Evolutionary conservation across 2,113 vertebrate genomes (phyloP).

Genomic region (Anoura caudifer): DNA sequence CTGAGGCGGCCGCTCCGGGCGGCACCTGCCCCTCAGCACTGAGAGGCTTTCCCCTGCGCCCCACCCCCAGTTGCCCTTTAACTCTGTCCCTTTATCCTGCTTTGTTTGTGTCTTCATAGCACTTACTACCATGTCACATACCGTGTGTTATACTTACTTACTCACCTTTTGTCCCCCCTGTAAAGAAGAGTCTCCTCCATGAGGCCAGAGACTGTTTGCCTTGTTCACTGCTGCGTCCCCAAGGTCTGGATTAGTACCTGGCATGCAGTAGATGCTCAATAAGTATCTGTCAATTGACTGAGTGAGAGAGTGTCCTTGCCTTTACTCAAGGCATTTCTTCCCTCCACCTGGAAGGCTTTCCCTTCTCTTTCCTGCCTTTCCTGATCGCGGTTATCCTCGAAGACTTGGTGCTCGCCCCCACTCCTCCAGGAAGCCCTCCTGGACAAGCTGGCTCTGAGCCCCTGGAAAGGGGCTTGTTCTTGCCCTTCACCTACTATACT

Average conservation of each 20-base stretch:
- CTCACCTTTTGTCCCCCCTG: background rate
- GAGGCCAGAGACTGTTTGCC: background rate
- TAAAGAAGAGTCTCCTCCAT: background rate
- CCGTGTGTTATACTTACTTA: background rate
- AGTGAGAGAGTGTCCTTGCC: background rate
- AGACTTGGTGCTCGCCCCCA: background rate
- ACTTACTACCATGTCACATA: background rate
- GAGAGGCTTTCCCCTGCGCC: background rate
- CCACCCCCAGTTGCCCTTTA: background rate
- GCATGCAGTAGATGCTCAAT: background rate
- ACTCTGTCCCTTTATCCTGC: background rate
- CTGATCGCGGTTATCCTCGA: background rate
- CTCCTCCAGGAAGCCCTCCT: background rate
- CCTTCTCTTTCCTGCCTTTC: background rate
- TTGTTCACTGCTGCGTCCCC: background rate
- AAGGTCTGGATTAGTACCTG: background rate
- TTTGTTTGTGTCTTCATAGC: background rate
- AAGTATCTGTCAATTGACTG: background rate
- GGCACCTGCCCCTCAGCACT: too few relatives aligned
- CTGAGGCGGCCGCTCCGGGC: too few relatives aligned
- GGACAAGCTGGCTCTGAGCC: background rate
- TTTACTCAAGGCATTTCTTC: background rate
- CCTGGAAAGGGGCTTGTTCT: background rate
- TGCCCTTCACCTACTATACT: background rate
- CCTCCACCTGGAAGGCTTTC: background rate